Evolutionary conservation across 2,888 invertebrate species (phyloP), one percentile per base, ranked within the genome.

Genomic region (Stegophylla sp.): DNA sequence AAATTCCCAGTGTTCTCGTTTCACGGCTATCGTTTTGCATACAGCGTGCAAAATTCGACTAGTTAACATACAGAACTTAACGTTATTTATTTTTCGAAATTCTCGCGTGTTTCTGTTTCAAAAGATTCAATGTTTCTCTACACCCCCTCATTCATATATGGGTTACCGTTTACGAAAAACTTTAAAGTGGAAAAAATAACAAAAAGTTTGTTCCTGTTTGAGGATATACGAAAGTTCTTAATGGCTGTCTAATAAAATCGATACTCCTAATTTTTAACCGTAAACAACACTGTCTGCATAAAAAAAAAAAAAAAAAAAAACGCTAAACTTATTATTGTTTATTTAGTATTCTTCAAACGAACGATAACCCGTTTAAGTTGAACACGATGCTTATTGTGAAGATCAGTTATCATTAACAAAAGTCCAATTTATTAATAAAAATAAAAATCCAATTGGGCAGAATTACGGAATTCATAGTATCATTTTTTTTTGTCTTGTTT

Each of bases 51-150:
- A 5, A 56, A 56, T 20, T 56, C 56, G 20, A 20, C 56, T 4
- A 56, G 56, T 3, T 12, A 23, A 56, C 56, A 56, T 10, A 56
- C 23, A 20, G 20, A 56, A 69, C 61, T 63, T 63, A 17, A 20
- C 23, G 45, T 48, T 26, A 26, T 67, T 67, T 67, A 26, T 48
- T 67, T 67, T 67, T 17, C 45, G 26, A n/a, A 48, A 67, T 67
- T 61, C n/a, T 61, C 28, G 15, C 13, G 17, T n/a, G n/a, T 17
- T 7, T 26, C 56, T 23, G 2, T 2, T 67, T 17, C 10, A 48
- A 67, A 17, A 45, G 23, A 66, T 66, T 66, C 26, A 15, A 15
- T 45, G 67, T 48, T 67, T 45, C 26, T 26, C 17, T 26, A 3
- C 9, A 48, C 9, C 15, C 45, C 17, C 17, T 1, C 9, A 48